Evolutionary conservation across 2,888 invertebrate genomes (phyloP), one percentile per base, ranked within the genome.

Genomic region (Hermaeophaga mercurialis): DNA sequence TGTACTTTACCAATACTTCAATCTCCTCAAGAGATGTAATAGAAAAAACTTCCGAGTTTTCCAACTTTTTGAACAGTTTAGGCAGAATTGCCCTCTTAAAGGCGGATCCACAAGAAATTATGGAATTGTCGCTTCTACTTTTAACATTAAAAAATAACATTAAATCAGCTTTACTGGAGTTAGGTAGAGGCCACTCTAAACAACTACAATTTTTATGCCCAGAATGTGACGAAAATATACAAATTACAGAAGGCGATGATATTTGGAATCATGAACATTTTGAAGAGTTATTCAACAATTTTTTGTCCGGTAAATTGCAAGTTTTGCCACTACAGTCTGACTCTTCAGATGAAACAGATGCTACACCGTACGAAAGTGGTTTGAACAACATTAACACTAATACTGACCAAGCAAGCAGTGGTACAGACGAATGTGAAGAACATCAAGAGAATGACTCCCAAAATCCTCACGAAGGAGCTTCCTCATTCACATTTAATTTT

Each of bases 261-360:
- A 39, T 66, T 15, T 72, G 71, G 72, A 53, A 54, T 18, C 70
- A 72, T 46, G 59, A 68, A 17, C 72, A 72, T 57, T 63, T 67
- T 41, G 70, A 71, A 33, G 52, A 66, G 15, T 43, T 52, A n/a
- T 66, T 53, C 34, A 34, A 7, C 19, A 45, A 65, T 34, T 47
- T 56, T 57, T 55, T 62, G n/a, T 55, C 48, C 38, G 58, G 60
- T 3, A 52, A n/a, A 18, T 17, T 50, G 31, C 7, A 49, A 53
- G 41, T 36, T 33, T 14, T 14, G 9, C 48, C 24, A 24, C 18
- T 18, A 43, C 38, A 33, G 48, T 36, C 3, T 8, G 31, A 31
- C 33, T 33, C 15, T 11, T 38, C 48, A 12, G 11, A 8, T 7
- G 34, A 41, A 34, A 19, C 7, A 18, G 49, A 47, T 38, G 6